Conservation (phyloP, 2,113 vertebrate genomes). For the Excalfactoria chinensis region DNA sequence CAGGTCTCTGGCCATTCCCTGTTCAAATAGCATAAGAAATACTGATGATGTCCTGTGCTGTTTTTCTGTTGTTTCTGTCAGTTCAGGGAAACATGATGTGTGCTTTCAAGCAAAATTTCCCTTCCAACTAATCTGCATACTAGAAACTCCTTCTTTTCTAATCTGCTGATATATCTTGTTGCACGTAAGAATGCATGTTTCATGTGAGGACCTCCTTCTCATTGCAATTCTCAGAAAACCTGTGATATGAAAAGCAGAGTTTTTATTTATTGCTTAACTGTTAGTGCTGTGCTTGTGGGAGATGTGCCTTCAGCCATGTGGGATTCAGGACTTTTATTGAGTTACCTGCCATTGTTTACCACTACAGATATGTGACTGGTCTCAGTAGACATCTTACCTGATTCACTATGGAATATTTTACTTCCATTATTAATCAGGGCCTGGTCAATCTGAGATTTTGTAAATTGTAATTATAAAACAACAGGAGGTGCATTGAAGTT, state of each 20-base stretch:
- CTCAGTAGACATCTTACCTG: background rate
- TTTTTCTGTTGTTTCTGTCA: conserved; percentile 8
- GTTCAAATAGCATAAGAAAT: background rate
- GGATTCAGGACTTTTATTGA: background rate
- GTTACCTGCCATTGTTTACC: background rate
- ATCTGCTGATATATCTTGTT: background rate
- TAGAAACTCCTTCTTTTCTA: background rate
- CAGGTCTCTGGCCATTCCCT: background rate
- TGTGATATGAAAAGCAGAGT: background rate
- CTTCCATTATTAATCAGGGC: background rate
- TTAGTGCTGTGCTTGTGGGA: background rate
- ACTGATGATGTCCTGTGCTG: background rate
- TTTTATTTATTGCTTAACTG: background rate
- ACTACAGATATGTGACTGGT: background rate
- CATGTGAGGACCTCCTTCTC: background rate
- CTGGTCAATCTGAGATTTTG: background rate
- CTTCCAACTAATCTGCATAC: background rate
- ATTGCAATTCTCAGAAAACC: background rate
- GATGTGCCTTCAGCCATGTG: background rate
- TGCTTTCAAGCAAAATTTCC: background rate
- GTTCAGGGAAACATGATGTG: background rate
- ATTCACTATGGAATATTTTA: background rate
- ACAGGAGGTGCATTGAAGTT: background rate
- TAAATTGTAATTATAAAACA: background rate
- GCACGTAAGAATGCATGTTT: background rate